A percentile compares a stretch with the other conserved stretches of the same genome.
phyloP scores from a whole-genome alignment of 2,888 invertebrate species.

The Coenonympha glycerion region DNA sequence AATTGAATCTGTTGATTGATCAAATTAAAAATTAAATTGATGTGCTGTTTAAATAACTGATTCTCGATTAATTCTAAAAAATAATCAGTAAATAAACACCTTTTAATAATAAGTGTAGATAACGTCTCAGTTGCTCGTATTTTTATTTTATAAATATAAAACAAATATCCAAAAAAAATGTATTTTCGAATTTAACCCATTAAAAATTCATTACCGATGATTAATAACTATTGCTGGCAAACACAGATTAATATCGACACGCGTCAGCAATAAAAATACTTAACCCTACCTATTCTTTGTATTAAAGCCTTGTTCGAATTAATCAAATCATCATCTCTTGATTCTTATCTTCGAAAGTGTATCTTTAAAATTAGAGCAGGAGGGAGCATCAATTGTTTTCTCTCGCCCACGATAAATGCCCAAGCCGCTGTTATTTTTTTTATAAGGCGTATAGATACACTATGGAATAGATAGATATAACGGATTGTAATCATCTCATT shows the following conservation, averaged over 20 bases:
- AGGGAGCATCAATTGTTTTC: slow-evolving; percentile 69
- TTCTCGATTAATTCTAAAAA: too few relatives aligned
- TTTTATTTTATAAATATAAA: background rate
- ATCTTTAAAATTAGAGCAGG: slow-evolving; percentile 73
- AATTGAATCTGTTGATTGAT: too few relatives aligned
- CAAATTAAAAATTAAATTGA: too few relatives aligned
- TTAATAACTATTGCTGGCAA: slow-evolving; percentile 60
- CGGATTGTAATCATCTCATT: slow-evolving; percentile 75
- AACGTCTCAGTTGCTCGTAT: background rate
- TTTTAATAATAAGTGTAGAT: too few relatives aligned
- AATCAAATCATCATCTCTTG: slow-evolving; percentile 71
- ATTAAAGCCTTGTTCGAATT: slow-evolving; percentile 65
- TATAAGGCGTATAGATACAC: slow-evolving; percentile 34
- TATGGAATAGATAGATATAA: slow-evolving; percentile 63
- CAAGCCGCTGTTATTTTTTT: slow-evolving; percentile 57
- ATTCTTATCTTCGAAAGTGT: slow-evolving; percentile 57
- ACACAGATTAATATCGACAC: slow-evolving; percentile 68
- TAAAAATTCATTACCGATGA: slow-evolving; percentile 64
- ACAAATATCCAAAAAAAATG: slow-evolving; percentile 14
- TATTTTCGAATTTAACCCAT: slow-evolving; percentile 38
- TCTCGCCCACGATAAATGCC: slow-evolving; percentile 68
- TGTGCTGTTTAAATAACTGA: too few relatives aligned
- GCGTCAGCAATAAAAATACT: slow-evolving; percentile 70
- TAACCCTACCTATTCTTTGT: slow-evolving; percentile 61
- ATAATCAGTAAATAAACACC: too few relatives aligned